Evolutionary conservation across 1,140 invertebrate species (phyloP), one percentile per base, ranked within the genome.

Genomic region (Proctacanthus coquilletti): DNA sequence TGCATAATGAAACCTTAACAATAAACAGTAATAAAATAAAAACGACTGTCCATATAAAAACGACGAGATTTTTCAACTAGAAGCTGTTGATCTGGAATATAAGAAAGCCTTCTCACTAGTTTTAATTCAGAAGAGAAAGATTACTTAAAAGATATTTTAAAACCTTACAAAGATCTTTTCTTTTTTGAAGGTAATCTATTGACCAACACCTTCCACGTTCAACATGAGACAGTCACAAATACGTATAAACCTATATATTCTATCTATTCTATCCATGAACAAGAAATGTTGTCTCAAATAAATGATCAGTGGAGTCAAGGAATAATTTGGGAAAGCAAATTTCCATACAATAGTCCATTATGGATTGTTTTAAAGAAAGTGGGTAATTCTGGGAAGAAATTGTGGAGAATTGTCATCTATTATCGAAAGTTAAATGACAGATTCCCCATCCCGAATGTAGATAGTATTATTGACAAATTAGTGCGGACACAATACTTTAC

Each of bases 401-500:
- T 49, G 46, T 60, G 50, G 48, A 23, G 55, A 33, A 17, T 62
- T 10, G 52, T 52, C 1, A 46, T 60, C 8, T 53, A 61, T 38
- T 62, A 51, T 38, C 34, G 50, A 13, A 47, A 47, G 46, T 40
- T 61, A 14, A 64, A 62, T 38, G 42, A 58, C n/a, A n/a, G n/a
- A n/a, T n/a, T n/a, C n/a, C n/a, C n/a, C n/a, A n/a, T n/a, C n/a
- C n/a, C n/a, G n/a, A n/a, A n/a, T n/a, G n/a, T n/a, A n/a, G n/a
- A n/a, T n/a, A n/a, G n/a, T n/a, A n/a, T n/a, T n/a, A n/a, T n/a
- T n/a, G n/a, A n/a, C n/a, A n/a, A n/a, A n/a, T n/a, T n/a, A n/a
- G n/a, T n/a, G n/a, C n/a, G n/a, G n/a, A n/a, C n/a, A n/a, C n/a
- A n/a, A n/a, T n/a, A n/a, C n/a, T n/a, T n/a, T n/a, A n/a, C n/a